Conservation (phyloP, 2,113 vertebrate species). For the Varanus komodoensis region DNA sequence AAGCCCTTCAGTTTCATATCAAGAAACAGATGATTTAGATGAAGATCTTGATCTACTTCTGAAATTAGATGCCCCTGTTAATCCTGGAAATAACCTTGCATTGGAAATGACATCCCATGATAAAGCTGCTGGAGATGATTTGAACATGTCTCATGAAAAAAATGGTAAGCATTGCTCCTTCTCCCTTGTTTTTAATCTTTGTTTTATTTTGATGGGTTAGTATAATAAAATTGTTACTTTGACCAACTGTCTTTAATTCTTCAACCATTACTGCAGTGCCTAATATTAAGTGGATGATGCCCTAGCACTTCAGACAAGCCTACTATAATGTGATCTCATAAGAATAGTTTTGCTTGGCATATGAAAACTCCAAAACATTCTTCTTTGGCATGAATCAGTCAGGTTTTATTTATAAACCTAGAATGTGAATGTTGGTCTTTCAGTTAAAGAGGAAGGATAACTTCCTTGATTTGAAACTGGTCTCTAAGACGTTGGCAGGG, state of each 20-base stretch:
- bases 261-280: neutral
- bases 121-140: conserved; percentile 46
- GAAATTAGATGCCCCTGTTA: conserved; percentile 79
- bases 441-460: neutral
- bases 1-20: neutral
- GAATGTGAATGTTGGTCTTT: conserved; percentile 9
- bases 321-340: conserved; percentile 5
- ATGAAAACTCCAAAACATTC: neutral
- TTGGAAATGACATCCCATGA: conserved; percentile 18
- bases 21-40: conserved; percentile 77
- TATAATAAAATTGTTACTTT: neutral
- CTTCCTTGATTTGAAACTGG: neutral
- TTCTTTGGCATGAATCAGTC: neutral
- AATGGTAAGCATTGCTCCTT: conserved; percentile 63
- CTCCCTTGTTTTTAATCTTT: neutral
- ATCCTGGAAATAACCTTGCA: conserved; percentile 12
- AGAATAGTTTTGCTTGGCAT: conserved; percentile 44
- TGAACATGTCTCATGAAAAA: conserved; percentile 50
- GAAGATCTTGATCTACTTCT: conserved; percentile 91
- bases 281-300: neutral
- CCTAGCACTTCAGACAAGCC: conserved; percentile 34
- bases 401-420: neutral
- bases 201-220: neutral
- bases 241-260: fast-evolving
- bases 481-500: neutral